These are phyloP conservation scores for Monochamus saltuarius DNA, from an alignment of 1,140 invertebrate genomes.

Conservation along the genomic window DNA sequence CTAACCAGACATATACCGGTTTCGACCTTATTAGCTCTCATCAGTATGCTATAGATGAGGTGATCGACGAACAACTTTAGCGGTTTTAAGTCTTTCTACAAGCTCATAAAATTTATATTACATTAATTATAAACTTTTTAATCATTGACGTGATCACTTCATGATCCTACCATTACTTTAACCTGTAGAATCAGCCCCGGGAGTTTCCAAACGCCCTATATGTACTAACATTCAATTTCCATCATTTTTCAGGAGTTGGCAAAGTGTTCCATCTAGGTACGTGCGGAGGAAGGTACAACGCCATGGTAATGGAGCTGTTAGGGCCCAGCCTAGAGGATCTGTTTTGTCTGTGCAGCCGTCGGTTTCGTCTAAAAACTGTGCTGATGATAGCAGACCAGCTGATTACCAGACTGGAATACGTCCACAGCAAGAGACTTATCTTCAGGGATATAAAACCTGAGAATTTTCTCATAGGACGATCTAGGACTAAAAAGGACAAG, in stretches of 20 bases:
- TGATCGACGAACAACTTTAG: no score
- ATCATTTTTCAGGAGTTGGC: slow-evolving; percentile 64
- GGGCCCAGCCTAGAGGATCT: slow-evolving; percentile 80
- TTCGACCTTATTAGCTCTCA: no score
- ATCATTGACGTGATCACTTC: no score
- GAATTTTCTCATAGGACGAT: slow-evolving; percentile 76
- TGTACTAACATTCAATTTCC: no score
- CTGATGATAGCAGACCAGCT: slow-evolving; percentile 82
- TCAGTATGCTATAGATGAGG: no score
- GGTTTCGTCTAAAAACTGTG: slow-evolving; percentile 79
- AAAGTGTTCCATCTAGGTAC: slow-evolving; percentile 86
- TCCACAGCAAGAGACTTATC: slow-evolving; percentile 81
- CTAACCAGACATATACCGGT: no score
- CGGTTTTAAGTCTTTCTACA: no score
- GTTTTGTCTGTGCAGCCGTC: slow-evolving; percentile 74
- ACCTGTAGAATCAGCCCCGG: no score
- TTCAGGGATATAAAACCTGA: slow-evolving; percentile 80
- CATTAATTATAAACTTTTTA: no score
- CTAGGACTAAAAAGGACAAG: slow-evolving; percentile 72
- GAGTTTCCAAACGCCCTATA: no score
- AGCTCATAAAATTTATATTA: no score
- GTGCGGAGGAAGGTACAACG: slow-evolving; percentile 82
- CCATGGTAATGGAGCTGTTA: slow-evolving; percentile 73
- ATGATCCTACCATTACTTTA: no score
- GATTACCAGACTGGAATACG: slow-evolving; percentile 97